A percentile compares a stretch with the other conserved stretches of the same genome.
Conservation (phyloP, 1,140 invertebrate species). For the Ostrea denselamellosa region DNA sequence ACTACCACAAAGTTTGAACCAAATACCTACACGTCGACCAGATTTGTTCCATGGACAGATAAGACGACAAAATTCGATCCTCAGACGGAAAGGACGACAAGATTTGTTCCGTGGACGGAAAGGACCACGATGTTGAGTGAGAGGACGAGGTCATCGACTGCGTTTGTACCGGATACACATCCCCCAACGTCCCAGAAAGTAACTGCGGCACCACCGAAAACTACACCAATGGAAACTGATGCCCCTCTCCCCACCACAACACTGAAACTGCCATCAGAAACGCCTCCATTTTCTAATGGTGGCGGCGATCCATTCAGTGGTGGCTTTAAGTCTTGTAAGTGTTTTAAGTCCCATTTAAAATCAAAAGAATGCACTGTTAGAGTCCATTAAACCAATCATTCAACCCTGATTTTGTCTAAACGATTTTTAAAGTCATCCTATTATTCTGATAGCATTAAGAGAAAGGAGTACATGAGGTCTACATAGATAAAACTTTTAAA, state of each 20-base stretch:
- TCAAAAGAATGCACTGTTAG: too few species aligned
- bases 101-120: not conserved
- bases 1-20: slow-evolving; percentile 18
- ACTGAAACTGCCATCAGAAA: not conserved
- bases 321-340: not conserved
- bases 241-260: not conserved
- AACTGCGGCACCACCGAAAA: not conserved
- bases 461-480: too few species aligned
- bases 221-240: not conserved
- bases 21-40: not conserved
- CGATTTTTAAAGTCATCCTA: too few species aligned
- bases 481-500: too few species aligned
- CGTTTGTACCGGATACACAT: not conserved
- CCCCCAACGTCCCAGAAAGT: not conserved
- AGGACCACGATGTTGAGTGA: not conserved
- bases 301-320: not conserved
- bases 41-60: slow-evolving; percentile 1
- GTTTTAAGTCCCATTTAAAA: too few species aligned
- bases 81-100: too few species aligned
- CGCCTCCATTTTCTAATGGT: not conserved
- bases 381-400: too few species aligned
- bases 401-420: too few species aligned
- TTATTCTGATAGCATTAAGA: too few species aligned
- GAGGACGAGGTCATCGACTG: not conserved
- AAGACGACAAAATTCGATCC: not conserved